Evolutionary conservation across 2,797 vertebrate species (phyloP), one percentile per base, ranked within the genome.

Genomic region (Todus mexicanus): DNA sequence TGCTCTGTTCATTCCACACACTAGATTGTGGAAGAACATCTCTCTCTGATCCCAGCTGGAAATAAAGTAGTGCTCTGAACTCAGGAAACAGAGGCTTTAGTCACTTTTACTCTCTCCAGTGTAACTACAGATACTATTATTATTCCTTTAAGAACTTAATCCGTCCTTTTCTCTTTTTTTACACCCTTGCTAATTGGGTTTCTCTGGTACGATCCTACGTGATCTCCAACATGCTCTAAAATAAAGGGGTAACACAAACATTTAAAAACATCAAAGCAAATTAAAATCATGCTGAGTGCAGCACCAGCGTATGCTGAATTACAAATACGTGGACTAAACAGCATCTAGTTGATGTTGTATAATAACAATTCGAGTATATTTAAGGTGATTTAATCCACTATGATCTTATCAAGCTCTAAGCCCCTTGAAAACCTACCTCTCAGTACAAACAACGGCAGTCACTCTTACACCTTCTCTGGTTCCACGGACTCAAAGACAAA

Each of bases 141-240:
- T 90, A 85, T 78, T 93, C 84, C 84, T 87, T 15, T 68, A 94
- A 93, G 87, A 92, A 86, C 31, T 16, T 92, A 92, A 95, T 91
- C 70, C 51, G 35, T 81, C 56, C 60, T 76, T 92, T 78, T 87
- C 57, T 84, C 78, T 77, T 90, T 87, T 78, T 81, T 83, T 57
- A 57, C 57, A 69, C 18, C 54, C 54, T 84, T 66, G 54, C 72
- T 88, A 89, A 89, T 38, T 79, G 60, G 40, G 53, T 84, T 91
- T 87, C 59, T 73, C 86, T 72, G 60, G 25, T 80, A 37, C 11
- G 26, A 91, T 79, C 79, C 65, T 56, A 40, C 63, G 66, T 25
- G 40, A 84, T 50, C 33, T 65, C 66, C 35, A 71, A 25, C 50
- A 26, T 0, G 2, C 29, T 42, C 17, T 37, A 72, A 40, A 50